Conservation (phyloP, 2,113 vertebrate species). For the Notechis scutatus region DNA sequence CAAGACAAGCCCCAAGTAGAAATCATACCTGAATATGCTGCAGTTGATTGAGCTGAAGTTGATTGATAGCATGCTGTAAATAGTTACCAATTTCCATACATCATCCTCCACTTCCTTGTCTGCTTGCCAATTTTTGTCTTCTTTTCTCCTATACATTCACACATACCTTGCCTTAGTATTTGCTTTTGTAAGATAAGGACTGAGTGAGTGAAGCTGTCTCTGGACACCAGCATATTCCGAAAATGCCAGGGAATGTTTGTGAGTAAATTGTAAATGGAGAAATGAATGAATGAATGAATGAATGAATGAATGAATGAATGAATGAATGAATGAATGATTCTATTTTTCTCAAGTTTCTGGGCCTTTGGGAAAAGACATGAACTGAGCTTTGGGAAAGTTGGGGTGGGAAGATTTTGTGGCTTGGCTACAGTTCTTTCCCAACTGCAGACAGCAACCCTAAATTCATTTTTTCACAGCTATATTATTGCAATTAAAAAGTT, state of each 20-base stretch:
- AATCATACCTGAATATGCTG: background rate
- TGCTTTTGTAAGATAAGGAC: background rate
- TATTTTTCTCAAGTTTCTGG: background rate
- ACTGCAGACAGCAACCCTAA: background rate
- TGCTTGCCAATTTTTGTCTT: background rate
- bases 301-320: background rate
- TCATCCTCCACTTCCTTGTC: background rate
- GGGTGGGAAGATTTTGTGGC: background rate
- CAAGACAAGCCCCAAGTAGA: background rate
- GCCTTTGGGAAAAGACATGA: background rate
- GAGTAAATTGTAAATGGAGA: background rate
- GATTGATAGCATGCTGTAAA: background rate
- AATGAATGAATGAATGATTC: background rate
- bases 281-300: background rate
- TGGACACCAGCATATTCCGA: background rate
- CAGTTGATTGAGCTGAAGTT: background rate
- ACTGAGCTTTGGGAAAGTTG: background rate
- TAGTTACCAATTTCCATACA: background rate
- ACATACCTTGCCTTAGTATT: background rate
- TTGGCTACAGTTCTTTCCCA: background rate
- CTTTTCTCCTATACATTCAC: background rate
- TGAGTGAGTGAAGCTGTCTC: background rate
- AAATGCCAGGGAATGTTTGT: background rate
- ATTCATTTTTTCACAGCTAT: background rate
- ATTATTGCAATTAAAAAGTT: background rate